Evolutionary conservation across 2,888 invertebrate genomes (phyloP).

Genomic region (Athripsodes cinereus): DNA sequence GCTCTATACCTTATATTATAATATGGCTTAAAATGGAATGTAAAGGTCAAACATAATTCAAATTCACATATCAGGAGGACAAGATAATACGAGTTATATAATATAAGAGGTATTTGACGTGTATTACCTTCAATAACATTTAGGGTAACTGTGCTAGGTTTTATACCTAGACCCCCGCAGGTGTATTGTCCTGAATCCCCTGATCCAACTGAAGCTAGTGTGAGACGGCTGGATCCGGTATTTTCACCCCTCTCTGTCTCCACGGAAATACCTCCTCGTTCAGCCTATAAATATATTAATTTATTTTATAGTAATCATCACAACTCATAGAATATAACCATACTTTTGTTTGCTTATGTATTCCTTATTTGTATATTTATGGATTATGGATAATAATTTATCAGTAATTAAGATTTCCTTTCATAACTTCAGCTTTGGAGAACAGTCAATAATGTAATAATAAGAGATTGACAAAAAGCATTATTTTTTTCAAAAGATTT

Average conservation of each 20-base stretch:
- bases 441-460: too few relatives aligned
- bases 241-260: slow-evolving; percentile 57
- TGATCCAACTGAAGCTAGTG: slow-evolving; percentile 52
- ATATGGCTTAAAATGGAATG: background rate
- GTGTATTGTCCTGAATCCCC: slow-evolving; percentile 53
- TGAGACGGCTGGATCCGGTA: slow-evolving; percentile 53
- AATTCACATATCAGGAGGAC: slow-evolving; percentile 17
- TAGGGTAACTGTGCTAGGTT: slow-evolving; percentile 46
- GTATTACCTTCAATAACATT: slow-evolving; percentile 48
- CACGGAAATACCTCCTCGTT: slow-evolving; percentile 55
- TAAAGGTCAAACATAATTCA: too few relatives aligned
- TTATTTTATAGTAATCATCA: too few relatives aligned
- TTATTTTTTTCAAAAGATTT: too few relatives aligned
- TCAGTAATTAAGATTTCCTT: too few relatives aligned
- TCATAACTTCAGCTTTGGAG: too few relatives aligned
- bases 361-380: too few relatives aligned
- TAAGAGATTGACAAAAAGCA: too few relatives aligned
- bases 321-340: too few relatives aligned
- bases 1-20: background rate
- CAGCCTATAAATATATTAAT: slow-evolving; percentile 36
- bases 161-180: slow-evolving; percentile 50
- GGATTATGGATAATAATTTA: too few relatives aligned
- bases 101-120: slow-evolving; percentile 16
- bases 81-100: slow-evolving; percentile 14
- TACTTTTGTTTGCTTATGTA: too few relatives aligned